Conservation (phyloP, 1,140 invertebrate genomes). For the Pectinophora gossypiella region DNA sequence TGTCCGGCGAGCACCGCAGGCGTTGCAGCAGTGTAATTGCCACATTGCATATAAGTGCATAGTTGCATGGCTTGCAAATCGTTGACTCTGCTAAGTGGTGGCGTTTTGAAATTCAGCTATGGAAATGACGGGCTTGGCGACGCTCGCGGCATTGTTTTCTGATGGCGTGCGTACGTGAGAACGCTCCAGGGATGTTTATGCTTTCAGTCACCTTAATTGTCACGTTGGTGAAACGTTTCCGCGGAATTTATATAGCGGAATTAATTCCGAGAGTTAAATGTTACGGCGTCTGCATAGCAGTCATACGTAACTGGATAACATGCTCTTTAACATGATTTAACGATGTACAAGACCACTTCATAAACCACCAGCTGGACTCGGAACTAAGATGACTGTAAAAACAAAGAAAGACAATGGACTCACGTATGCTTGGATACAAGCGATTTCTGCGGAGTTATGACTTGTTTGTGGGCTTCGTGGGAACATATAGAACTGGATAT, state of each 20-base stretch:
- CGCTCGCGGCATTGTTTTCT: conserved; percentile 7
- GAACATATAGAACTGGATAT: too few species aligned
- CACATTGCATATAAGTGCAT: conserved; percentile 18
- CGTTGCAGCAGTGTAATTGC: conserved; percentile 21
- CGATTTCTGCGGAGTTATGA: too few species aligned
- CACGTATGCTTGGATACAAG: neutral
- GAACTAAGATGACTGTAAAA: neutral
- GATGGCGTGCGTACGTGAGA: neutral
- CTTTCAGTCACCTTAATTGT: neutral
- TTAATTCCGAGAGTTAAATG: too few species aligned
- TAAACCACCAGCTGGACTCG: neutral
- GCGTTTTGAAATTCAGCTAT: conserved; percentile 9
- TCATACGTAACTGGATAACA: too few species aligned
- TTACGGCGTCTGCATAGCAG: too few species aligned
- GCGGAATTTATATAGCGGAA: too few species aligned
- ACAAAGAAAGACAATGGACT: neutral
- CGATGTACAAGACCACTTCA: neutral
- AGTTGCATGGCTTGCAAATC: conserved; percentile 17
- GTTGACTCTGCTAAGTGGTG: conserved; percentile 7
- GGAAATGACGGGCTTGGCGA: neutral
- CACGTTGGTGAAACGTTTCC: neutral
- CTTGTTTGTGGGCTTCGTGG: too few species aligned
- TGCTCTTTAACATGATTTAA: too few species aligned
- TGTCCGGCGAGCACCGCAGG: conserved; percentile 5
- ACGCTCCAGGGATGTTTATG: neutral